Percentiles rank a stretch among this genome's conserved stretches.
These are phyloP conservation scores for Cataglyphis altisquamis DNA, from an alignment of 2,888 invertebrate genomes.

Conservation along the genomic window DNA sequence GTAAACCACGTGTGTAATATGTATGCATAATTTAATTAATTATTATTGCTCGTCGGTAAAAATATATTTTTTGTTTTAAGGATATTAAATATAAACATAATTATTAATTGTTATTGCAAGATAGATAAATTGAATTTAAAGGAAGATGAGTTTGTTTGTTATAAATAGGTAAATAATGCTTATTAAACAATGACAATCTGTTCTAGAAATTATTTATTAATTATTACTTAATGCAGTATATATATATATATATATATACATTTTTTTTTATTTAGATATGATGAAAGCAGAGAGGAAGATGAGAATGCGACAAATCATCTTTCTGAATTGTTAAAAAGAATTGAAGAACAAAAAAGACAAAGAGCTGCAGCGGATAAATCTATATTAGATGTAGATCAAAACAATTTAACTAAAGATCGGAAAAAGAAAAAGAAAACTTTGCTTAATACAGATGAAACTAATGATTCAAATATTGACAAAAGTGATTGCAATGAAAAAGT, in stretches of 20 bases:
- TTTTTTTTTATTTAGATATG: slow-evolving; percentile 76
- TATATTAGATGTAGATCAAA: slow-evolving; percentile 19
- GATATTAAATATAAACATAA: neutral
- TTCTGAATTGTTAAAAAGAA: slow-evolving; percentile 76
- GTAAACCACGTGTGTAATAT: no score
- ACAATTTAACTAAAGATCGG: slow-evolving; percentile 14
- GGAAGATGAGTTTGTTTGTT: slow-evolving; percentile 90
- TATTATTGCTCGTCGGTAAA: neutral
- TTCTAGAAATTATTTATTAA: neutral
- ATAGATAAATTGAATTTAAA: slow-evolving; percentile 34
- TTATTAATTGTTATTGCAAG: neutral
- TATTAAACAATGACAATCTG: neutral
- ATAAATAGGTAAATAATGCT: slow-evolving; percentile 89
- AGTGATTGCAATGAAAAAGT: neutral
- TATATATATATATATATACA: slow-evolving; percentile 55
- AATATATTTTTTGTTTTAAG: neutral
- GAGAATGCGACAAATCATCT: slow-evolving; percentile 78
- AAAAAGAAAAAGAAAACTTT: slow-evolving; percentile 55
- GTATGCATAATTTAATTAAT: neutral
- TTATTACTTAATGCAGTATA: slow-evolving; percentile 1
- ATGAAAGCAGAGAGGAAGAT: slow-evolving; percentile 69
- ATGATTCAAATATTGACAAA: neutral
- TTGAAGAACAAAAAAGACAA: slow-evolving; percentile 79
- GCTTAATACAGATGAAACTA: slow-evolving; percentile 1
- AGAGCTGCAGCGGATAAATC: slow-evolving; percentile 59